Evolutionary conservation across 2,888 invertebrate genomes (phyloP), one percentile per base, ranked within the genome.

Genomic region (Himalopsyche japonica): DNA sequence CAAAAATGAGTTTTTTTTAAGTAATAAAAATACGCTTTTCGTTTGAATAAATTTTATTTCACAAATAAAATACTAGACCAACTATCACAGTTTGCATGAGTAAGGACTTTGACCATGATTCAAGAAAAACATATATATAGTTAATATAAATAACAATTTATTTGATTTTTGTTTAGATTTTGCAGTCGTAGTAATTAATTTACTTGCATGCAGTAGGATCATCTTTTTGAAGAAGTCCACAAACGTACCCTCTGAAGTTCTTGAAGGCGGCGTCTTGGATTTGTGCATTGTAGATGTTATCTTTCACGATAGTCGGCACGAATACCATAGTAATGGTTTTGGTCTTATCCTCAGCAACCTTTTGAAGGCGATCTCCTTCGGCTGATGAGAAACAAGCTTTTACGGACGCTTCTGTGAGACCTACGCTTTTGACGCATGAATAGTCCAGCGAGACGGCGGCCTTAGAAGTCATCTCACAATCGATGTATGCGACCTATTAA

Each of bases 221-320:
- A 24, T 83, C 85, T 20, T 83, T 49, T 49, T 83, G 24, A 5
- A 87, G 64, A 80, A 82, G 80, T 8, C 32, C 27, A 70, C 85
- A 85, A 6, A 86, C 82, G 70, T 76, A 86, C 8, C 34, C n/a
- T 27, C 80, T 86, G 83, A 87, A 86, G 64, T 87, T 76, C n/a
- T 15, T 20, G 49, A 82, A 85, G 32, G 87, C 87, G 24, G 82
- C 82, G n/a, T 37, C 77, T 82, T 90, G 90, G 18, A 87, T 76
- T 0, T 30, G 57, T 0, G 70, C 0, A 85, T 90, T 88, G 7
- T 89, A 88, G 0, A 87, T 81, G 70, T 89, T 89, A 85, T 91
- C 91, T 82, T 91, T 89, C 2, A 90, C 88, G n/a, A 91, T 89
- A 0, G 89, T 89, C 3, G 92, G 92, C 0, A 92, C 89, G 81